These are phyloP conservation scores for Ectropis grisescens DNA, from an alignment of 1,140 invertebrate species.

Conservation along the genomic window DNA sequence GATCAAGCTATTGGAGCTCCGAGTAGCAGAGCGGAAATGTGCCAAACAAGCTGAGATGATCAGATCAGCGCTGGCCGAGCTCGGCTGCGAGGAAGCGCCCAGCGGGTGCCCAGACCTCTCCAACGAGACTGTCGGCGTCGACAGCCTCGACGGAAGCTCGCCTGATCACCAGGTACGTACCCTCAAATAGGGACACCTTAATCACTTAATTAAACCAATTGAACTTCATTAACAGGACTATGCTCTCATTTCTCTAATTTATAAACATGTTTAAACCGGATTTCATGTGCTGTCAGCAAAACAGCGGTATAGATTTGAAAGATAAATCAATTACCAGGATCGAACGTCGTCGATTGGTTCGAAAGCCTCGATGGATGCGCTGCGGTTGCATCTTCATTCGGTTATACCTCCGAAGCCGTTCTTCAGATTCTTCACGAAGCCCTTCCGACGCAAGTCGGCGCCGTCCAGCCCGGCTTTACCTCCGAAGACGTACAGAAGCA, in stretches of 20 bases:
- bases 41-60: conserved; percentile 86
- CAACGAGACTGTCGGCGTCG: conserved; percentile 53
- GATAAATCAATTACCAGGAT: conserved; percentile 46
- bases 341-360: conserved; percentile 48
- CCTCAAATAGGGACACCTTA: too few species aligned
- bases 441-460: conserved; percentile 76
- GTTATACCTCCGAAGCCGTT: conserved; percentile 64
- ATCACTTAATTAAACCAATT: neutral
- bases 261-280: too few species aligned
- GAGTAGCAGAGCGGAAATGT: conserved; percentile 85
- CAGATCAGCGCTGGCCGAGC: conserved; percentile 83
- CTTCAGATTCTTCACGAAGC: conserved; percentile 73
- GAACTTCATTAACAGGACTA: too few species aligned
- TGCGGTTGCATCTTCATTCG: conserved; percentile 61
- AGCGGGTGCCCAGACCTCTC: conserved; percentile 81
- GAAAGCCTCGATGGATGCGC: conserved; percentile 53
- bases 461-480: conserved; percentile 73
- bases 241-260: too few species aligned
- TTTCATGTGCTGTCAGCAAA: too few species aligned
- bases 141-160: conserved; percentile 53
- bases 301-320: too few species aligned
- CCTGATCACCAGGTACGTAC: conserved; percentile 51
- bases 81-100: conserved; percentile 88
- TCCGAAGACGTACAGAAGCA: conserved; percentile 62
- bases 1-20: conserved; percentile 67